Evolutionary conservation across 2,888 invertebrate genomes (phyloP).

Genomic region (Lasius fuliginosus): DNA sequence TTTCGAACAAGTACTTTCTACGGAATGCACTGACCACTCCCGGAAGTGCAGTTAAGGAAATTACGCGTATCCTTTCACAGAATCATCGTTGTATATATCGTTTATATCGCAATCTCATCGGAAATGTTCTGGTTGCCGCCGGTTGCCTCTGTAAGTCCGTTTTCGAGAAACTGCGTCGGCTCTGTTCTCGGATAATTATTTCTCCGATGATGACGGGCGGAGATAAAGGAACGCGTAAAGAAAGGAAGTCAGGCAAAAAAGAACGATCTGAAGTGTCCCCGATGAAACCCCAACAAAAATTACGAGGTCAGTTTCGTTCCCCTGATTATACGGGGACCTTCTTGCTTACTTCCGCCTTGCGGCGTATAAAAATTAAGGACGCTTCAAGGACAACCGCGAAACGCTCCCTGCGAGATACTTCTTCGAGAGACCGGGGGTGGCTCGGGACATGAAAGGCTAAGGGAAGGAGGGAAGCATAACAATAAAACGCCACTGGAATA

Average conservation of each 20-base stretch:
- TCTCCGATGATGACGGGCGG: neutral
- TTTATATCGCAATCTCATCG: neutral
- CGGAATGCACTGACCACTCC: neutral
- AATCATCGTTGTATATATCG: neutral
- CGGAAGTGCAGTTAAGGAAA: conserved; percentile 27
- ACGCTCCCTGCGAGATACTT: conserved; percentile 55
- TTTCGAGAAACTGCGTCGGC: conserved; percentile 1
- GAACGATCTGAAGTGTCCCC: conserved; percentile 61
- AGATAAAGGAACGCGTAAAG: conserved; percentile 20
- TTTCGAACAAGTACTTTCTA: neutral
- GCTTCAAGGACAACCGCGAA: conserved; percentile 66
- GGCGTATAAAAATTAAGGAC: conserved; percentile 58
- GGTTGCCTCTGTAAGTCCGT: conserved; percentile 16
- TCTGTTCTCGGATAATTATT: neutral
- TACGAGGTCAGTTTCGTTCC: conserved; percentile 64
- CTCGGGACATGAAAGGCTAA: conserved; percentile 4
- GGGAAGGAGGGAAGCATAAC: conserved; percentile 42
- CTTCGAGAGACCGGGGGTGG: conserved; percentile 30
- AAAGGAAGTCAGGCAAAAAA: conserved; percentile 50
- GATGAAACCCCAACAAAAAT: conserved; percentile 62
- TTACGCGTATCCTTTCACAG: neutral
- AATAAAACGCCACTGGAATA: conserved; percentile 71
- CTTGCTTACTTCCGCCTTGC: conserved; percentile 44
- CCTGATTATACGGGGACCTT: conserved; percentile 50
- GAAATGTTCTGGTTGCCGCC: neutral